Conservation (phyloP, 2,113 vertebrate genomes). For the Bolborhynchus lineola region DNA sequence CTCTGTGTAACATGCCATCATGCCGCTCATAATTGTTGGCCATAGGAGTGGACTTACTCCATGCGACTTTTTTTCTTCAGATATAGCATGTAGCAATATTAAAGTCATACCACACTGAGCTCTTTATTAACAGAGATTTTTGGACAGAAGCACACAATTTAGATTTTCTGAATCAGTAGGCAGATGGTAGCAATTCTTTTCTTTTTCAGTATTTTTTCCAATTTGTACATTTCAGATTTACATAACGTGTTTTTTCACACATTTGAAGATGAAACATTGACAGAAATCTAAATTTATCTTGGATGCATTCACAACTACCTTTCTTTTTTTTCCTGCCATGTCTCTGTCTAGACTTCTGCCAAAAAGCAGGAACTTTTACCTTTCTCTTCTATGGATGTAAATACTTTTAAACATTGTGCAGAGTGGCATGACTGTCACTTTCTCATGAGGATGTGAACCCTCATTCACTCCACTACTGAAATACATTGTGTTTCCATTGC, state of each 20-base stretch:
- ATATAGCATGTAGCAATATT: background rate
- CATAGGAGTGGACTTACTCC: background rate
- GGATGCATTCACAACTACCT: constrained; percentile 48
- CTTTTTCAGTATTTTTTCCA: background rate
- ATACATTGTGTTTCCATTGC: fast-evolving
- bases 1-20: background rate
- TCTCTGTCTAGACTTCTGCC: background rate
- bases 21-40: background rate
- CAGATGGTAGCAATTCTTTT: constrained; percentile 46
- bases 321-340: background rate
- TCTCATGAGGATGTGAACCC: background rate
- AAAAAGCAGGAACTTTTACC: background rate
- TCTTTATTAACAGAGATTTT: constrained; percentile 64
- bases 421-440: background rate
- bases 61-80: background rate
- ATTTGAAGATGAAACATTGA: constrained; percentile 48
- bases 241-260: constrained; percentile 62
- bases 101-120: constrained; percentile 56
- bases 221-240: constrained; percentile 50
- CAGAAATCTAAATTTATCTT: constrained; percentile 56
- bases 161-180: constrained; percentile 58
- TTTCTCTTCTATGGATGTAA: background rate
- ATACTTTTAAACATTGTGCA: background rate
- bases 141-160: constrained; percentile 37
- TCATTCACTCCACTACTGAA: background rate